These are phyloP conservation scores for Parnassius apollo DNA, from an alignment of 2,888 invertebrate genomes.

Conservation along the genomic window DNA sequence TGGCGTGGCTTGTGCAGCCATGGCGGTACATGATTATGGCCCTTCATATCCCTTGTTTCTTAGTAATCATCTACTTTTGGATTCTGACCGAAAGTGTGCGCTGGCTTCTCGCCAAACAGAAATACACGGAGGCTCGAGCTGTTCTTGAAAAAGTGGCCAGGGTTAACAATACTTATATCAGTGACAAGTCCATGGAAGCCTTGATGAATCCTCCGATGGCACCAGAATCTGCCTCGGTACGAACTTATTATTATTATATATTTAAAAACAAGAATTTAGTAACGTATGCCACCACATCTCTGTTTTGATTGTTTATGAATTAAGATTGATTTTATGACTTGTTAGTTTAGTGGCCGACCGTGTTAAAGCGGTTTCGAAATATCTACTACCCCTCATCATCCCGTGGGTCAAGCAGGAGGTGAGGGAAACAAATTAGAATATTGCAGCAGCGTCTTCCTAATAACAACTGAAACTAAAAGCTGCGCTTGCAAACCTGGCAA, in stretches of 20 bases:
- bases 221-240: neutral
- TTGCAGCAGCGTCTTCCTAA: too few species aligned
- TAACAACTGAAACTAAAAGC: too few species aligned
- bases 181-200: constrained; percentile 72
- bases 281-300: too few species aligned
- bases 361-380: too few species aligned
- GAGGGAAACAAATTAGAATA: too few species aligned
- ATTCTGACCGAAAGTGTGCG: constrained; percentile 84
- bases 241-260: neutral
- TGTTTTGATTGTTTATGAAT: too few species aligned
- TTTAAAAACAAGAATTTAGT: too few species aligned
- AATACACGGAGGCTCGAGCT: constrained; percentile 81
- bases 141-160: constrained; percentile 83
- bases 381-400: too few species aligned
- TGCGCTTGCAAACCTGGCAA: too few species aligned
- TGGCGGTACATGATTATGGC: constrained; percentile 86
- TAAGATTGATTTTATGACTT: too few species aligned
- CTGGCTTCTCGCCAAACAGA: constrained; percentile 87
- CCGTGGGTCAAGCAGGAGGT: too few species aligned
- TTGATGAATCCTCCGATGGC: constrained; percentile 49
- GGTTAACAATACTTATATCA: constrained; percentile 80
- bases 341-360: too few species aligned
- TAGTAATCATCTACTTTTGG: constrained; percentile 85
- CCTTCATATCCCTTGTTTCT: constrained; percentile 84
- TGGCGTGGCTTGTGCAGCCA: constrained; percentile 84